Conservation (phyloP, 2,113 vertebrate genomes). For the Tichodroma muraria region DNA sequence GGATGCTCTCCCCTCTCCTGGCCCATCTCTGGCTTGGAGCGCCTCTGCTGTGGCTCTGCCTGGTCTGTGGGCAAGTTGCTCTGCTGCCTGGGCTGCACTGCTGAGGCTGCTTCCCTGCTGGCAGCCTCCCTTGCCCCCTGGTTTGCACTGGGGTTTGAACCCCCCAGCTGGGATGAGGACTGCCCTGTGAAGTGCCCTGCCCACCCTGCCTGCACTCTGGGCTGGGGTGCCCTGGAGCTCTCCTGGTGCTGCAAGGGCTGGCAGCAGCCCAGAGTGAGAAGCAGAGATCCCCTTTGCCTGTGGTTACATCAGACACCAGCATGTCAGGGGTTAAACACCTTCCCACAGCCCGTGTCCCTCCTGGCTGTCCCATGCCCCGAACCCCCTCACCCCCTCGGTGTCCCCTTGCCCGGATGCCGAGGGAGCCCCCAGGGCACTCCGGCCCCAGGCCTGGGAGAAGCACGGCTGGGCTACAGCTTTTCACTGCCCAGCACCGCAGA, state of each 20-base stretch:
- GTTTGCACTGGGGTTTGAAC: neutral
- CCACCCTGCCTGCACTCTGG: accelerated
- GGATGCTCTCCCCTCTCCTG: neutral
- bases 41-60: neutral
- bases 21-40: accelerated
- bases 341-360: neutral
- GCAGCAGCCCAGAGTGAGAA: neutral
- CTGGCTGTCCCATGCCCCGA: neutral
- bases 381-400: neutral
- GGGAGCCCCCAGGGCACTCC: neutral
- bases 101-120: neutral
- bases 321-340: neutral
- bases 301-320: neutral
- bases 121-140: neutral
- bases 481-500: neutral
- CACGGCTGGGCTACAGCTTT: neutral
- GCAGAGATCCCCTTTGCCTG: neutral
- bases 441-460: neutral
- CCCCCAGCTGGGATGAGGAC: neutral
- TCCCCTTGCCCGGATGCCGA: neutral
- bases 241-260: neutral
- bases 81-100: neutral
- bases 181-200: neutral
- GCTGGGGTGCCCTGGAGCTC: neutral
- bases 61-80: neutral